Base-by-base conservation (phyloP, 2,113 vertebrate genomes). In the Penelope pileata region DNA sequence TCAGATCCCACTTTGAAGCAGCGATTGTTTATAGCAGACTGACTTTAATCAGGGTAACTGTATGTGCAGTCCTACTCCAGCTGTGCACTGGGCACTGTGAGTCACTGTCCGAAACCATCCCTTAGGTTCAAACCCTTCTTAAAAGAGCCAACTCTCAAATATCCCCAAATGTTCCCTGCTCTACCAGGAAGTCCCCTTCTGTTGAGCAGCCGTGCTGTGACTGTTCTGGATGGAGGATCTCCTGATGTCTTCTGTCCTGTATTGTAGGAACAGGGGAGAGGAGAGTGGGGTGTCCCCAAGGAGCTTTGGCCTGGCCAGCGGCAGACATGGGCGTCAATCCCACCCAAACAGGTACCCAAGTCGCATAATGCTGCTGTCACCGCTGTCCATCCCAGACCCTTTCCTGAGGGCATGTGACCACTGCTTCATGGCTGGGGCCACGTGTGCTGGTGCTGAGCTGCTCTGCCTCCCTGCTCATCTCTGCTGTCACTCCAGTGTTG, bases 1-100 rank as follows among this genome's bases (percentile, higher is more conserved):
- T 91, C 43, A 85, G 84, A 91, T 73, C 86, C 66, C 81, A 17
- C 89, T 92, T 93, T 86, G 96, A 95, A 95, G 90, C 29, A 2
- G 84, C 0, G 0, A 63, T 76, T 72, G 90, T 88, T 79, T 87
- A 51, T 43, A 92, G 69, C 83, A 94, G 91, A 48, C 77, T 94
- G 92, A 40, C 69, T 92, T 72, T 64, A 91, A 73, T 84, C 84
- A 42, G 74, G 76, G 88, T 95, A 91, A 93, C 79, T 85, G 66
- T 69, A 50, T 8, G 15, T 76, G 62, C 66, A 91, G 69, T 45
- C 45, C 53, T 91, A 54, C 72, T 89, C 89, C 93, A 90, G 88
- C 91, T 93, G 91, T 69, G 89, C 48, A 58, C 58, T 0, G 8
- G 89, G 58, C 73, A 83, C 67, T 23, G 3, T 89, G 81, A 85